These are phyloP conservation scores for Pantherophis vulpinus DNA, from an alignment of 2,797 vertebrate species.

Conservation along the genomic window DNA sequence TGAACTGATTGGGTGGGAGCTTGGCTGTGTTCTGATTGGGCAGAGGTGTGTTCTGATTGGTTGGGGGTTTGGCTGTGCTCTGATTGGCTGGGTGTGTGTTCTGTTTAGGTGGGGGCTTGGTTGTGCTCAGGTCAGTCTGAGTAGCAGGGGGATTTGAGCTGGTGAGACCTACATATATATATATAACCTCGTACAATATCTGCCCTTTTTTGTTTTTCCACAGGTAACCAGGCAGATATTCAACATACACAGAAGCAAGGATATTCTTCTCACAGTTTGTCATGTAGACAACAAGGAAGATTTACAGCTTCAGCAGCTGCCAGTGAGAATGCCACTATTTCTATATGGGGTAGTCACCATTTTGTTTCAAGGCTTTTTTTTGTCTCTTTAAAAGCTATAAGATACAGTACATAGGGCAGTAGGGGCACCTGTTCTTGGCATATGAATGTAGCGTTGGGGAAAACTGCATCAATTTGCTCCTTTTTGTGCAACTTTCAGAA, in stretches of 20 bases:
- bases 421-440: background rate
- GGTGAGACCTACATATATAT: no score
- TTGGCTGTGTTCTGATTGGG: no score
- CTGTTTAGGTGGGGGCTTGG: no score
- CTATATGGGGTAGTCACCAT: background rate
- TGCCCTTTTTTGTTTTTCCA: background rate
- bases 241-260: background rate
- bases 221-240: background rate
- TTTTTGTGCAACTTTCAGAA: background rate
- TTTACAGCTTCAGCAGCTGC: background rate
- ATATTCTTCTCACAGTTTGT: background rate
- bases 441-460: background rate
- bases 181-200: background rate
- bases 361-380: background rate
- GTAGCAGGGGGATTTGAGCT: no score
- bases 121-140: no score
- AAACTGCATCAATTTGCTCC: background rate
- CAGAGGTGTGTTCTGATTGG: no score
- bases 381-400: background rate
- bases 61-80: no score
- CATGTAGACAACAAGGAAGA: background rate
- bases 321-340: slow-evolving; percentile 16
- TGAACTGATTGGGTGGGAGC: no score
- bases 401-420: background rate
- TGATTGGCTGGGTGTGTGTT: no score